phyloP scores from a whole-genome alignment of 2,113 vertebrate genomes.

The Lamprotornis superbus region DNA sequence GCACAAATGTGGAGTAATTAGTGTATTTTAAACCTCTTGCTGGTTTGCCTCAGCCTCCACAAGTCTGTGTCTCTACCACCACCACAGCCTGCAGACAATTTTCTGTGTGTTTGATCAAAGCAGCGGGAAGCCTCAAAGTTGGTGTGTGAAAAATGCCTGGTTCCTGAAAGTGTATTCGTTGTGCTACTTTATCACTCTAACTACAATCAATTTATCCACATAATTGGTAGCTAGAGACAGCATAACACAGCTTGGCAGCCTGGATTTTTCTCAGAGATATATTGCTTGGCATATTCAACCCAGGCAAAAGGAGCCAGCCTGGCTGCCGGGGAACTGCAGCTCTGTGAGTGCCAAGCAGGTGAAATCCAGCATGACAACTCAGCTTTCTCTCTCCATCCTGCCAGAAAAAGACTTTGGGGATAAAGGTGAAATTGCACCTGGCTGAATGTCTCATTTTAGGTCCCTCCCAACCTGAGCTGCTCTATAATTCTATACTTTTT shows the following conservation, averaged over 20 bases:
- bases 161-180: conserved; percentile 12
- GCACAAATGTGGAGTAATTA: neutral
- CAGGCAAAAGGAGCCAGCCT: neutral
- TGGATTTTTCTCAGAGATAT: conserved; percentile 15
- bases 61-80: neutral
- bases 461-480: neutral
- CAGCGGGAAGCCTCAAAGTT: neutral
- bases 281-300: neutral
- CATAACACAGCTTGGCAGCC: neutral
- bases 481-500: neutral
- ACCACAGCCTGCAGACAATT: neutral
- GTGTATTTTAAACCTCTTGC: neutral
- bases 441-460: neutral
- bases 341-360: neutral
- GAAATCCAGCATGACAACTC: neutral
- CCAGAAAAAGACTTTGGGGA: neutral
- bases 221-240: conserved; percentile 33
- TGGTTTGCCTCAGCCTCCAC: neutral
- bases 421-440: neutral
- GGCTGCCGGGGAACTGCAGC: neutral
- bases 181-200: neutral
- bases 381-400: neutral
- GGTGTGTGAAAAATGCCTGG: neutral
- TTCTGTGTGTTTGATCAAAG: neutral
- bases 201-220: neutral